These are phyloP conservation scores for Maccullochella peelii DNA, from an alignment of 2,113 vertebrate species.

Conservation along the genomic window DNA sequence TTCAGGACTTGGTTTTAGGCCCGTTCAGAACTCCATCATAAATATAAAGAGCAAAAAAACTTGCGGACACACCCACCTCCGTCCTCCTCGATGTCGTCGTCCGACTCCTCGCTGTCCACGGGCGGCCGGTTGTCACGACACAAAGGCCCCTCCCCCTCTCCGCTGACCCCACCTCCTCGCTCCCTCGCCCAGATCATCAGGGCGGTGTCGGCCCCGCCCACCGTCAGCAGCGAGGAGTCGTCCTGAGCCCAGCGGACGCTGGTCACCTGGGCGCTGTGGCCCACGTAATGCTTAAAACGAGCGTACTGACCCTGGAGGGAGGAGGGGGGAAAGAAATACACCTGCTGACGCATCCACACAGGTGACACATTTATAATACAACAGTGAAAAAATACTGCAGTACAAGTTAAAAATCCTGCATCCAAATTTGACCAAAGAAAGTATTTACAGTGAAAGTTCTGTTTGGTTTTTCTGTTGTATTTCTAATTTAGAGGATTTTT, in stretches of 20 bases:
- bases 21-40: too few species aligned
- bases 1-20: too few species aligned
- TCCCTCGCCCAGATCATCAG: constrained; percentile 97
- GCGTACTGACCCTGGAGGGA: constrained; percentile 89
- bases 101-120: constrained; percentile 95
- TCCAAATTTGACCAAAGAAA: background rate
- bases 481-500: too few species aligned
- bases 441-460: too few species aligned
- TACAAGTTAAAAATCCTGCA: background rate
- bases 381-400: background rate
- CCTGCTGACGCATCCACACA: background rate
- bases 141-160: constrained; percentile 86
- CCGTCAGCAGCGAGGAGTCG: constrained; percentile 91
- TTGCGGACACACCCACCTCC: constrained; percentile 84
- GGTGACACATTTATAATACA: background rate
- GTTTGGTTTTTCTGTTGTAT: too few species aligned
- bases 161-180: constrained; percentile 80
- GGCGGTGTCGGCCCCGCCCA: constrained; percentile 94
- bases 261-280: constrained; percentile 95
- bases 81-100: constrained; percentile 95
- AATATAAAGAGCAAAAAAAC: too few species aligned
- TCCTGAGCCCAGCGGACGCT: constrained; percentile 95
- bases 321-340: background rate
- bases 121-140: constrained; percentile 54
- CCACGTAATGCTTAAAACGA: constrained; percentile 94